phyloP scores from a whole-genome alignment of 2,888 invertebrate genomes.

The Athetis lepigone region DNA sequence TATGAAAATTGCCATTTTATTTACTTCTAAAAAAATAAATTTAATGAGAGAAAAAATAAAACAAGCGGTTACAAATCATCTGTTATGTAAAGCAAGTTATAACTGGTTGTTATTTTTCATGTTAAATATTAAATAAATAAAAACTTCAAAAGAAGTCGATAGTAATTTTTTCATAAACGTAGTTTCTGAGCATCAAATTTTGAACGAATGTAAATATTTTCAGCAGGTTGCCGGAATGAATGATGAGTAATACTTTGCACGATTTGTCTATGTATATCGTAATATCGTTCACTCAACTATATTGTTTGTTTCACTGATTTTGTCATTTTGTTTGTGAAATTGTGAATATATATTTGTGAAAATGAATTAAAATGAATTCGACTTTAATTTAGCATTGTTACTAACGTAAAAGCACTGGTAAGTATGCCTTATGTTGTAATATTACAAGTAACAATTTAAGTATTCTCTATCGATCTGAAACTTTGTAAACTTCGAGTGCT shows the following conservation, averaged over 20 bases:
- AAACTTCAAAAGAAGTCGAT: neutral
- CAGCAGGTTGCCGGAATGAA: slow-evolving; percentile 42
- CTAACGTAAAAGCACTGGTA: slow-evolving; percentile 56
- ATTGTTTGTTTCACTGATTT: slow-evolving; percentile 10
- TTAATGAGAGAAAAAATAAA: neutral
- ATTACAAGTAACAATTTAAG: neutral
- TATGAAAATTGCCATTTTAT: neutral
- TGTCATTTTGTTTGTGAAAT: slow-evolving; percentile 50
- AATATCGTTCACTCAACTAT: slow-evolving; percentile 30
- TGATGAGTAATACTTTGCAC: slow-evolving; percentile 60
- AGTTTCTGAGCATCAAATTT: slow-evolving; percentile 20
- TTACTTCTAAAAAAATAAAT: neutral
- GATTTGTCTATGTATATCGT: slow-evolving; percentile 12
- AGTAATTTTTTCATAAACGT: neutral
- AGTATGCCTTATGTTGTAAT: slow-evolving; percentile 42
- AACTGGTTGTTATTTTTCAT: rapidly evolving
- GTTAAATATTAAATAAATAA: neutral
- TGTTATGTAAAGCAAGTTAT: neutral
- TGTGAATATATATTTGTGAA: slow-evolving; percentile 22
- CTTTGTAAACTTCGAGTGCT: slow-evolving; percentile 46
- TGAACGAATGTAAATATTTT: slow-evolving; percentile 37
- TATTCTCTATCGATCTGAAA: slow-evolving; percentile 24
- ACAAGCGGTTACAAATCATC: neutral
- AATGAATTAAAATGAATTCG: slow-evolving; percentile 55
- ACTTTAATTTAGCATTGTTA: slow-evolving; percentile 19